A percentile compares a stretch with the other conserved stretches of the same genome.
phyloP scores from a whole-genome alignment of 2,888 invertebrate genomes.

The Physocephala rufipes region DNA sequence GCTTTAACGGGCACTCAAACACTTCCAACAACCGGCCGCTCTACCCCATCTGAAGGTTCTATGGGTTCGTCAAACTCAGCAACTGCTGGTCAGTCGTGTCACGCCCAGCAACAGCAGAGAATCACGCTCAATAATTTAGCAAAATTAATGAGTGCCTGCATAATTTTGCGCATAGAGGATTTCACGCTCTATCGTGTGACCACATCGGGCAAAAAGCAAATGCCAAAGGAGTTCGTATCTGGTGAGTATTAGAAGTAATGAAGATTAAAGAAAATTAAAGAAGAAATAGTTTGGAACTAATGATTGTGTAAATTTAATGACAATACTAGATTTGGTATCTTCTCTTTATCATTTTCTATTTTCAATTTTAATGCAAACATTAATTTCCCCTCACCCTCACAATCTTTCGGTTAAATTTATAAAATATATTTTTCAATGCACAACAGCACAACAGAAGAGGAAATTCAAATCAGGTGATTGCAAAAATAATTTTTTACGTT shows the following conservation, averaged over 20 bases:
- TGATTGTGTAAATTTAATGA: neutral
- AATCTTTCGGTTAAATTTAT: conserved; percentile 23
- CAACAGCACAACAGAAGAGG: conserved; percentile 69
- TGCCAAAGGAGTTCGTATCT: conserved; percentile 82
- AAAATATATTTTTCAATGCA: conserved; percentile 3
- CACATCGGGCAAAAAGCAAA: conserved; percentile 76
- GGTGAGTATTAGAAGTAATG: conserved; percentile 66
- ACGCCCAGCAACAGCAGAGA: conserved; percentile 72
- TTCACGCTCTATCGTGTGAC: conserved; percentile 88
- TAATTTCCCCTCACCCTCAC: conserved; percentile 4
- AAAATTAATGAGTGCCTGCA: conserved; percentile 91
- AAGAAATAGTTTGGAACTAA: conserved; percentile 17
- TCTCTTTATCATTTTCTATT: neutral
- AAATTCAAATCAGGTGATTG: conserved; percentile 67
- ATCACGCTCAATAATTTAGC: conserved; percentile 77
- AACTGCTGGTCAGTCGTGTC: conserved; percentile 61
- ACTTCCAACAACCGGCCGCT: conserved; percentile 42
- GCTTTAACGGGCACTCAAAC: conserved; percentile 40
- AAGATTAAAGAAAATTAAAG: conserved; percentile 24
- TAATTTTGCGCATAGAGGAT: conserved; percentile 89
- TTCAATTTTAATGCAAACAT: conserved; percentile 14
- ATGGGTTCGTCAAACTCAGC: conserved; percentile 46
- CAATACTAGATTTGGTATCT: neutral
- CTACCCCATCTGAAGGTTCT: conserved; percentile 48
- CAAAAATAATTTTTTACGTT: conserved; percentile 35